Evolutionary conservation across 2,797 vertebrate species (phyloP).

Genomic region (Hemibagrus guttatus): DNA sequence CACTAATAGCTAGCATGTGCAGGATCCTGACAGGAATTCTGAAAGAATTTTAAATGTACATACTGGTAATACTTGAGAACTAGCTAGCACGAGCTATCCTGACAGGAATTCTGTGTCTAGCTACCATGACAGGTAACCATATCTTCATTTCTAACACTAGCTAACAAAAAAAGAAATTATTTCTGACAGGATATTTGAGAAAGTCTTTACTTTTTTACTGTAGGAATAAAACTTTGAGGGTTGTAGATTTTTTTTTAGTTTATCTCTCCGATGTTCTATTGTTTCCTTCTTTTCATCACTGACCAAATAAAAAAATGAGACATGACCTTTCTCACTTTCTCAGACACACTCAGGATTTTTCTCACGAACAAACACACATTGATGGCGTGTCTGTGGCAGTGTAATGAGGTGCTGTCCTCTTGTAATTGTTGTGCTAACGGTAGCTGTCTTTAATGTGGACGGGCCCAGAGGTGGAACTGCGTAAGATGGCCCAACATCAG

Average conservation of each 20-base stretch:
- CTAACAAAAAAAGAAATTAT: neutral
- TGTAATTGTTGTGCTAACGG: slow-evolving; percentile 35
- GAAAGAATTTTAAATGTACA: neutral
- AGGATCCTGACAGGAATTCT: too few relatives aligned
- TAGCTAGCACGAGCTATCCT: neutral
- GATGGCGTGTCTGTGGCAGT: slow-evolving; percentile 17
- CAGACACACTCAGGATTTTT: neutral
- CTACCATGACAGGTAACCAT: neutral
- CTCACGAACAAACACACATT: neutral
- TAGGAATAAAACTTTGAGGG: neutral
- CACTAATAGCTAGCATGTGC: too few relatives aligned
- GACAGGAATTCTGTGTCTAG: neutral
- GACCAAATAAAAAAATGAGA: neutral
- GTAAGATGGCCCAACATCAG: slow-evolving; percentile 24
- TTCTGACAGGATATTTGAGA: neutral
- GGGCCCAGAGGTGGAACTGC: slow-evolving; percentile 47
- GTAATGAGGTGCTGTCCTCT: slow-evolving; percentile 45
- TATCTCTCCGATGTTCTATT: neutral
- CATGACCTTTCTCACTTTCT: neutral
- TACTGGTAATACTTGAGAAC: neutral
- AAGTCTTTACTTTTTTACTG: neutral
- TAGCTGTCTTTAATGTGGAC: slow-evolving; percentile 30
- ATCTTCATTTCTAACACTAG: neutral
- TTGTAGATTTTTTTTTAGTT: neutral
- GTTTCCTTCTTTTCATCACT: neutral